Percentiles rank a stretch among this genome's conserved stretches.
These are phyloP conservation scores for Streptopelia turtur DNA, from an alignment of 2,797 vertebrate species.

Conservation along the genomic window DNA sequence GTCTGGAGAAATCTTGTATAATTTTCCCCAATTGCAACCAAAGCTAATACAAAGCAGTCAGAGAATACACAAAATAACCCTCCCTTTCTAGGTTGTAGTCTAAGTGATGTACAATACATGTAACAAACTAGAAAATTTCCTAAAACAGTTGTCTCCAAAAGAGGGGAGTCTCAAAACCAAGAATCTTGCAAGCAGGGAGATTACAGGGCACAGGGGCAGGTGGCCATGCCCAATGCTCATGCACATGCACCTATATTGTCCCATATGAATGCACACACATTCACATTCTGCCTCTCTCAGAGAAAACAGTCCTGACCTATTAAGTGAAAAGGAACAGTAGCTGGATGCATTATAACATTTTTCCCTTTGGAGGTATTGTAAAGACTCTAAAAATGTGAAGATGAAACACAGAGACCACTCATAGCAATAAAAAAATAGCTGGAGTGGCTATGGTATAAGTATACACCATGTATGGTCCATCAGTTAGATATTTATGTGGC, in stretches of 20 bases:
- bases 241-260: accelerated
- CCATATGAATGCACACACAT: too few species aligned
- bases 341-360: not conserved
- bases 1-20: not conserved
- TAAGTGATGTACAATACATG: not conserved
- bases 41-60: not conserved
- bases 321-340: not conserved
- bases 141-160: not conserved
- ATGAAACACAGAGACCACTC: not conserved
- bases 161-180: not conserved
- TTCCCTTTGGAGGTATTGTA: not conserved
- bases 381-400: conserved; percentile 1
- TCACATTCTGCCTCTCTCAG: not conserved
- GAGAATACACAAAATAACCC: not conserved
- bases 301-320: not conserved
- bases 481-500: not conserved
- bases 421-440: not conserved
- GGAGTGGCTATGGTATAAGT: not conserved
- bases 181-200: not conserved
- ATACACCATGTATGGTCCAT: not conserved
- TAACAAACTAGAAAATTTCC: not conserved
- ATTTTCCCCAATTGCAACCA: not conserved
- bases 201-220: not conserved
- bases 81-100: not conserved
- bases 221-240: accelerated